Base-by-base conservation (phyloP, 2,113 vertebrate genomes). In the Chloropsis hardwickii region DNA sequence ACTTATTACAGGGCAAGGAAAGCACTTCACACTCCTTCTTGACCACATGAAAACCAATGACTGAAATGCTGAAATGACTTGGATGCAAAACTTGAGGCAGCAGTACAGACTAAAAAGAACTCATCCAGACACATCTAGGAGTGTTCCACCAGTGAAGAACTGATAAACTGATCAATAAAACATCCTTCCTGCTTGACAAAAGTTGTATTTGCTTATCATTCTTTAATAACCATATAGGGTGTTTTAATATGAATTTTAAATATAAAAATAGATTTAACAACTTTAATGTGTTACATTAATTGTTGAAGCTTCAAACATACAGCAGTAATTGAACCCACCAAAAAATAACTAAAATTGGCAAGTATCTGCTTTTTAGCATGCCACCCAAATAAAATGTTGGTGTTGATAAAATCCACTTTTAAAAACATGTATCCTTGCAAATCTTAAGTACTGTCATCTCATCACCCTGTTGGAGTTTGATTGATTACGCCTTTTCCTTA, bases 401-500 rank as follows among this genome's bases (percentile, higher is more conserved):
- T 62, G 53, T 66, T 92, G 95, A 97, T 96, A 97, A 96, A 95
- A 97, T 96, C 84, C 86, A 96, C 97, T 97, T 97, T 93, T 93
- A 81, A 97, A 90, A 92, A 45, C 64, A 93, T 39, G 74, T 97
- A 97, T 97, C 97, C 98, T 97, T 97, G 95, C 97, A 97, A 97
- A 98, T 98, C 98, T 96, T 92, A 95, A 96, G 95, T 95, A 93
- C 93, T 97, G 97, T 97, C 98, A 98, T 97, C 97, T 98, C 97
- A 94, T 97, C 96, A 96, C 96, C 89, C 92, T 90, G 95, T 96
- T 95, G 98, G 98, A 98, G 98, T 97, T 98, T 99, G 99, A 99
- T 99, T 98, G 99, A 99, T 99, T 98, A 98, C 98, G 98, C 94
- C 98, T 98, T 98, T 99, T 98, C 98, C 98, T 98, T 98, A 98